Conservation (phyloP, 2,797 vertebrate genomes). For the Helicolenus hilgendorfi region DNA sequence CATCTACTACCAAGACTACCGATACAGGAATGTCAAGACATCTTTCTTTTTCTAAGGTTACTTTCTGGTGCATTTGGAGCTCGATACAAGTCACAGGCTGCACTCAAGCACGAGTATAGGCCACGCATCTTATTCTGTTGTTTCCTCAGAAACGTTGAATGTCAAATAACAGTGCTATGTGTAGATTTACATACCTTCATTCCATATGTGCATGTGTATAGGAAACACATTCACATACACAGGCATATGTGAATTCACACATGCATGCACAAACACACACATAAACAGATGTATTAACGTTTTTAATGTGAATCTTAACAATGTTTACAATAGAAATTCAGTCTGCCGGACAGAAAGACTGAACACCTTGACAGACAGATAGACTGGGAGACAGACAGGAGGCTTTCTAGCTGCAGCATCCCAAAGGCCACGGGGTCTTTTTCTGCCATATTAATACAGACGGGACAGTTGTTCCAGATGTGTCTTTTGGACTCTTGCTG, state of each 20-base stretch:
- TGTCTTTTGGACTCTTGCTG: constrained; percentile 36
- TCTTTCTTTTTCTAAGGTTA: constrained; percentile 10
- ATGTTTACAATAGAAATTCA: constrained; percentile 81
- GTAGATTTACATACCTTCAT: constrained; percentile 37
- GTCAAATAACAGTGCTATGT: constrained; percentile 45
- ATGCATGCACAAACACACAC: constrained; percentile 3
- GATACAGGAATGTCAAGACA: constrained; percentile 70
- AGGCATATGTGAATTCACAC: constrained; percentile 25
- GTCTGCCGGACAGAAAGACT: constrained; percentile 42
- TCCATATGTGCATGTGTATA: constrained; percentile 61
- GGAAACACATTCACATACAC: constrained; percentile 17
- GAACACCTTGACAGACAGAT: constrained; percentile 25
- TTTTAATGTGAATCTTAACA: constrained; percentile 81
- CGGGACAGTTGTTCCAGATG: constrained; percentile 3
- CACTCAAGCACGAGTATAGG: neutral
- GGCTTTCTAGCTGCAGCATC: constrained; percentile 43
- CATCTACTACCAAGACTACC: constrained; percentile 30
- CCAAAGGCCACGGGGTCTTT: constrained; percentile 19
- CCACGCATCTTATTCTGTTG: neutral
- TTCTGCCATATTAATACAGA: constrained; percentile 28
- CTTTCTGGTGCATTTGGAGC: constrained; percentile 27
- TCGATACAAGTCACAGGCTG: neutral
- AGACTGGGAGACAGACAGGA: constrained; percentile 12
- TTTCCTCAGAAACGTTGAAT: constrained; percentile 54
- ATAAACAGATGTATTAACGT: constrained; percentile 23